phyloP scores from a whole-genome alignment of 2,797 vertebrate genomes.

The Muscicapa striata region DNA sequence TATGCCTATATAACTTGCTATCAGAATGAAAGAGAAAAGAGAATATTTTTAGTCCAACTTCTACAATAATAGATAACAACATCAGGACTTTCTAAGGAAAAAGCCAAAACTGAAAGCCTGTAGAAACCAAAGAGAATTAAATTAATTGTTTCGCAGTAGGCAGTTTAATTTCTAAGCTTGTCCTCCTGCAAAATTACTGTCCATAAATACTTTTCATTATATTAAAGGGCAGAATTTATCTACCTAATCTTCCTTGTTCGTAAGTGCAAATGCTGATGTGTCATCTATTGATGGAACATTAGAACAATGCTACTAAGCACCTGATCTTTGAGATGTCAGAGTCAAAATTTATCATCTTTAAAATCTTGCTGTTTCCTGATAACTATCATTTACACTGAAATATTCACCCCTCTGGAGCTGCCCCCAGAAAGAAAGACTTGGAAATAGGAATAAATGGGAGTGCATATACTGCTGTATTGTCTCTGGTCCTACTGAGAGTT shows the following conservation, averaged over 20 bases:
- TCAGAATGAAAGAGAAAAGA: background rate
- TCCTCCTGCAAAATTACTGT: background rate
- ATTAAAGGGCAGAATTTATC: background rate
- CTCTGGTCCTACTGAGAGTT: background rate
- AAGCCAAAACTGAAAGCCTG: background rate
- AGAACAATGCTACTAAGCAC: background rate
- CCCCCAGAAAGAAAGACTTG: background rate
- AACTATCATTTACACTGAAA: background rate
- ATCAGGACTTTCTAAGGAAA: background rate
- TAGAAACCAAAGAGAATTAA: background rate
- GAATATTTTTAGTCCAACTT: background rate
- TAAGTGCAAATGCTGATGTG: background rate
- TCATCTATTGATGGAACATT: background rate
- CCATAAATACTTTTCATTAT: background rate
- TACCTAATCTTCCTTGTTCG: background rate
- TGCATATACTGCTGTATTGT: background rate
- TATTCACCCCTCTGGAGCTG: background rate
- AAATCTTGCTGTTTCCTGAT: background rate
- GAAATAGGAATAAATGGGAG: background rate
- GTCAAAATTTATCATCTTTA: background rate
- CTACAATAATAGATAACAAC: background rate
- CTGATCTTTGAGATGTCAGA: background rate
- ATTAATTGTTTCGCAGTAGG: background rate
- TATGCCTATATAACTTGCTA: background rate
- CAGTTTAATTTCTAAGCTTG: background rate